Evolutionary conservation across 2,888 invertebrate species (phyloP), one percentile per base, ranked within the genome.

Genomic region (Shargacucullia verbasci): DNA sequence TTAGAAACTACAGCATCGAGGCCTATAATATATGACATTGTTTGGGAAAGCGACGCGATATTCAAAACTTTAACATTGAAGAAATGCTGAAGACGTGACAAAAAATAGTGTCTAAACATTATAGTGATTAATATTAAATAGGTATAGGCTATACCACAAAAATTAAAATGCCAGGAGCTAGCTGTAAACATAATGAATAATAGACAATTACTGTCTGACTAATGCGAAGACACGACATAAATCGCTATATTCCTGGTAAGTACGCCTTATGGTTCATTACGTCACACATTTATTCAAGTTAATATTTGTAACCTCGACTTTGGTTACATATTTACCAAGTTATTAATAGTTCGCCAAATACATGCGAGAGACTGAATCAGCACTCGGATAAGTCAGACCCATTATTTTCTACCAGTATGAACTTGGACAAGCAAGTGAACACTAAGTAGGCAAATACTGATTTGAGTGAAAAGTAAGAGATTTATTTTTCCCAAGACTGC

Each of bases 301-400:
- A 85, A 86, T 84, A 84, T 81, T 83, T 86, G 81, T 84, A 87
- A 81, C 88, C 88, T 88, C 87, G 88, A 83, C 82, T 86, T 88
- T 81, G 80, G 84, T 80, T 85, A 87, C 81, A 86, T 88, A 87
- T 88, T 88, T 87, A 80, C 85, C 40, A 76, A 86, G 84, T 78
- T 88, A 89, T 86, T 81, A 84, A 87, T 89, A 89, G 84, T 74
- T 79, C 79, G 73, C 79, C 76, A 79, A 85, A 84, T 83, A 81
- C 76, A 79, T 78, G 74, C 72, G 73, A 70, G 69, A 77, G 70
- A 68, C 77, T 82, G 79, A 85, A 78, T 83, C 79, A 82, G 76
- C 79, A 67, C 49, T 59, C 57, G 44, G 59, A 52, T 67, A 62
- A 59, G 44, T 48, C 20, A 46, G 47, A 49, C 44, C 66, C 40